phyloP scores from a whole-genome alignment of 2,797 vertebrate genomes.

The Mus spretus region DNA sequence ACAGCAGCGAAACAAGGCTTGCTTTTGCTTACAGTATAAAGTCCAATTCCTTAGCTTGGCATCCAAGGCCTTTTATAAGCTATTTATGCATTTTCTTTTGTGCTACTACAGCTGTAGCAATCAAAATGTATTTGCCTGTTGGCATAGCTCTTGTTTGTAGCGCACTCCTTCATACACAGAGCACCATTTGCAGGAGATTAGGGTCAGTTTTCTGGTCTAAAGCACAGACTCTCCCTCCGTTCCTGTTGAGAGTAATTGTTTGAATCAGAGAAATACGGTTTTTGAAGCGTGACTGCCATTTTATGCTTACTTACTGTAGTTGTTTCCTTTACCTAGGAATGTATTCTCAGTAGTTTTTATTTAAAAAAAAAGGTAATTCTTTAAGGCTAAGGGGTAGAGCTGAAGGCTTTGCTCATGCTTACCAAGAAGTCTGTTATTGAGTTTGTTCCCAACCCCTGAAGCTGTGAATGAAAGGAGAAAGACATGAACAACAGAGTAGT shows the following conservation, averaged over 20 bases:
- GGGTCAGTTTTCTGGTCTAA: not conserved
- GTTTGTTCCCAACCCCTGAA: not conserved
- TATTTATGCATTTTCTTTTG: slow-evolving; percentile 59
- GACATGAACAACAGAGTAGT: not conserved
- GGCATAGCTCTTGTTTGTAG: not conserved
- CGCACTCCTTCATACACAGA: not conserved
- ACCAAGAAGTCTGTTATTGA: not conserved
- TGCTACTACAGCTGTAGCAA: not conserved
- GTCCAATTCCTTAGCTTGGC: slow-evolving; percentile 32
- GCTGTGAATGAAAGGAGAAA: slow-evolving; percentile 6
- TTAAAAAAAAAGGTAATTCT: slow-evolving; percentile 44
- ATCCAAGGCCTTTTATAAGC: slow-evolving; percentile 49
- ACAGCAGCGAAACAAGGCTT: not conserved
- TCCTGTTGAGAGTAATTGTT: slow-evolving; percentile 37
- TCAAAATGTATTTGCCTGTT: slow-evolving; percentile 3
- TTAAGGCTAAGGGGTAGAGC: not conserved
- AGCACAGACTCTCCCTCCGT: not conserved
- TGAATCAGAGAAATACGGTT: slow-evolving; percentile 20
- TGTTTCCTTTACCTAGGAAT: slow-evolving; percentile 58
- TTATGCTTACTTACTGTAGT: slow-evolving; percentile 45
- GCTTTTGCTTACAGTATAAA: slow-evolving; percentile 62
- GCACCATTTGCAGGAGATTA: not conserved
- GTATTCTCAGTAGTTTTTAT: not conserved
- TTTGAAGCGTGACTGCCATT: not conserved
- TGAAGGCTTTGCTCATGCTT: not conserved